Conservation (phyloP, 2,888 invertebrate species). For the Pristionchus exspectatus region DNA sequence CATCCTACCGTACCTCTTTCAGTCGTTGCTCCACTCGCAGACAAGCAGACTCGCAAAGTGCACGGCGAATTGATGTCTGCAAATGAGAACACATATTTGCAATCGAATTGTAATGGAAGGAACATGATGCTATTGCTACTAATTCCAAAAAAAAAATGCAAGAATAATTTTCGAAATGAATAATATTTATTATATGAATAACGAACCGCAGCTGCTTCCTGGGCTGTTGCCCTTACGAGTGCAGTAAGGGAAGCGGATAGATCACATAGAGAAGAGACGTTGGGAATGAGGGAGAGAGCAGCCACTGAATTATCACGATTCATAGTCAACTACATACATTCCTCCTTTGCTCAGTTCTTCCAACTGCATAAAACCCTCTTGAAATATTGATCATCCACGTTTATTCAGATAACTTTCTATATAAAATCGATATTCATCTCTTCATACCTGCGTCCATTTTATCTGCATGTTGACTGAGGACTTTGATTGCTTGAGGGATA, state of each 20-base stretch:
- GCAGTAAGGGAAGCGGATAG: constrained; percentile 84
- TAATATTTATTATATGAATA: neutral
- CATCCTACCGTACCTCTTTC: constrained; percentile 43
- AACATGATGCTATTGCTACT: too few species aligned
- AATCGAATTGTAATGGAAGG: too few species aligned
- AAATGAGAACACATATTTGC: neutral
- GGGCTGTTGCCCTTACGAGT: constrained; percentile 89
- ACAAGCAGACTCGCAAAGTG: constrained; percentile 50
- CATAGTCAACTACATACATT: neutral
- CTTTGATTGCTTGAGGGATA: constrained; percentile 87
- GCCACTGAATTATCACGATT: constrained; percentile 57
- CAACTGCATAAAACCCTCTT: neutral
- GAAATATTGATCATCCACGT: neutral
- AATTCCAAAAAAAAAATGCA: neutral
- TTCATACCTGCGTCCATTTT: constrained; percentile 87
- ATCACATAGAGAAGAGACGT: constrained; percentile 87
- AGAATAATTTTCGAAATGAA: too few species aligned
- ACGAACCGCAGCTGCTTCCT: constrained; percentile 78
- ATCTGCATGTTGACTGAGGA: constrained; percentile 90
- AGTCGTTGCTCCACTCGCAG: constrained; percentile 21
- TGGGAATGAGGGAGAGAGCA: constrained; percentile 88
- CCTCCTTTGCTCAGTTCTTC: too few species aligned
- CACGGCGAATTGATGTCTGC: constrained; percentile 42
- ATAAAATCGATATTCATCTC: constrained; percentile 30
- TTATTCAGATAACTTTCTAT: constrained; percentile 62